Evolutionary conservation across 1,140 invertebrate species (phyloP).

Genomic region (Ips typographus): DNA sequence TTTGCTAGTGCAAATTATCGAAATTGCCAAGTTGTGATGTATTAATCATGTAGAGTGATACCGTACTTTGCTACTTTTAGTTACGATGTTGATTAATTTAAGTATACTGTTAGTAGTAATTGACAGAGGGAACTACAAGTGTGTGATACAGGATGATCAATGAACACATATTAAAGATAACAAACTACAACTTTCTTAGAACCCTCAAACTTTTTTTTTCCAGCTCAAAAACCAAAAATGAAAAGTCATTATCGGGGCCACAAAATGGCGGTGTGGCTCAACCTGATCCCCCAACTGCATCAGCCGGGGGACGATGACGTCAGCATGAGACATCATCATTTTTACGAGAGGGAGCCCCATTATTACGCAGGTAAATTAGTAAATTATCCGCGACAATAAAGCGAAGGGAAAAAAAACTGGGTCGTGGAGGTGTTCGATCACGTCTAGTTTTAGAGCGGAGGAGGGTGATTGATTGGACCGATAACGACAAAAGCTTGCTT

Average conservation of each 20-base stretch:
- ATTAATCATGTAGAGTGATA: no score
- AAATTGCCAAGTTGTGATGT: no score
- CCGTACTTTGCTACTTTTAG: no score
- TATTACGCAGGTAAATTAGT: conserved; percentile 66
- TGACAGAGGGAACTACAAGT: no score
- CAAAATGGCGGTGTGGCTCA: conserved; percentile 91
- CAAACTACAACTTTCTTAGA: no score
- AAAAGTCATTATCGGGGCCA: conserved; percentile 85
- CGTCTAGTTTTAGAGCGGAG: not conserved
- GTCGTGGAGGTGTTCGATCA: not conserved
- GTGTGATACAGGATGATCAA: no score
- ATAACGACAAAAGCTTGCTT: not conserved
- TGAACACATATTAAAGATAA: no score
- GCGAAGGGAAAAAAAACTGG: not conserved
- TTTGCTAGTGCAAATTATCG: no score
- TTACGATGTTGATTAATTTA: no score
- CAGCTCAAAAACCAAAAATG: conserved; percentile 71
- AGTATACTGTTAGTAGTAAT: no score
- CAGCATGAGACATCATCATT: conserved; percentile 76
- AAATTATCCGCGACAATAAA: not conserved
- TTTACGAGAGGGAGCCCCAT: conserved; percentile 69
- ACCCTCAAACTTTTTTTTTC: conserved; percentile 38
- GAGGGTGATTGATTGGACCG: conserved; percentile 7
- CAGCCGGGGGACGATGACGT: conserved; percentile 73
- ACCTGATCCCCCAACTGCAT: conserved; percentile 85